Evolutionary conservation across 2,113 vertebrate genomes (phyloP).

Genomic region (Eretmochelys imbricata): DNA sequence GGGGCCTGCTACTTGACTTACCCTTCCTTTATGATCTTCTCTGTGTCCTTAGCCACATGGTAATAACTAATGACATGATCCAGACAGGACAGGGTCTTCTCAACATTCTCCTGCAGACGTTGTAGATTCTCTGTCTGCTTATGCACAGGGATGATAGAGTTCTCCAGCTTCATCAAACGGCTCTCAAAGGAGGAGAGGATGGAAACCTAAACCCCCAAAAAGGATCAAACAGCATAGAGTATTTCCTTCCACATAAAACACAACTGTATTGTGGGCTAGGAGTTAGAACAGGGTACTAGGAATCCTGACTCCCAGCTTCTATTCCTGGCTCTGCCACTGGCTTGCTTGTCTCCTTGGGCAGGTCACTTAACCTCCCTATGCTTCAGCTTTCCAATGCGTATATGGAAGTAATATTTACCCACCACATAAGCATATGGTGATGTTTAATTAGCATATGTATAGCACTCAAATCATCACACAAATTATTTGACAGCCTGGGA

Average conservation of each 20-base stretch:
- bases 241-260: not conserved
- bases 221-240: not conserved
- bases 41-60: conserved; percentile 96
- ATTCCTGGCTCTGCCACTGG: not conserved
- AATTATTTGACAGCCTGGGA: not conserved
- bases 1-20: conserved; percentile 68
- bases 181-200: conserved; percentile 98
- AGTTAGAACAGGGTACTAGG: not conserved
- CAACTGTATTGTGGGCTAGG: fast-evolving
- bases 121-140: conserved; percentile 98
- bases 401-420: not conserved
- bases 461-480: not conserved
- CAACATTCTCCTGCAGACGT: conserved; percentile 96
- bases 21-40: conserved; percentile 95
- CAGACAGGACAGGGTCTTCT: conserved; percentile 93
- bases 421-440: fast-evolving
- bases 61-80: conserved; percentile 98
- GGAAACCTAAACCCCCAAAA: conserved; percentile 82
- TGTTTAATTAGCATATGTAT: not conserved
- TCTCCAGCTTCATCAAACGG: conserved; percentile 97
- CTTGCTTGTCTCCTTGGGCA: not conserved
- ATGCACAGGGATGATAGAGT: conserved; percentile 97
- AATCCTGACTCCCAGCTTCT: not conserved
- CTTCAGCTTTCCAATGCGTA: not conserved
- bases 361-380: not conserved